A percentile compares a stretch with the other conserved stretches of the same genome.
Conservation (phyloP, 2,888 invertebrate species). For the Clanis bilineata region DNA sequence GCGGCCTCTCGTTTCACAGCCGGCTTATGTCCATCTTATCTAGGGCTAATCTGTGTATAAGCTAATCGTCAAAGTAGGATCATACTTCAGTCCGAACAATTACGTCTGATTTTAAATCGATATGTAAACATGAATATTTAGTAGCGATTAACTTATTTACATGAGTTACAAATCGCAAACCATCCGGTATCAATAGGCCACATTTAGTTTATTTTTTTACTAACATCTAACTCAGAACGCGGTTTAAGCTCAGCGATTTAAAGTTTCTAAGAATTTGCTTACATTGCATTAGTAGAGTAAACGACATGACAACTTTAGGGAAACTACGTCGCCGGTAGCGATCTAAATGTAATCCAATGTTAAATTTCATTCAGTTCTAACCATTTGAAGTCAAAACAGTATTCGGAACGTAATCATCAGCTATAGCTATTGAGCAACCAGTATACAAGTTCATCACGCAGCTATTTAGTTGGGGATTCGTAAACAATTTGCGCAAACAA, state of each 20-base stretch:
- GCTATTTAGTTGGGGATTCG: not conserved
- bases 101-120: no score
- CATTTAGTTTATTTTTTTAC: not conserved
- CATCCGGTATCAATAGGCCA: no score
- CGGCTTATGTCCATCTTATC: no score
- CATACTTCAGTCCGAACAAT: no score
- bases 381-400: not conserved
- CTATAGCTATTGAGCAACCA: no score
- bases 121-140: no score
- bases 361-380: not conserved
- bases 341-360: not conserved
- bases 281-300: not conserved
- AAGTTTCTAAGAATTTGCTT: not conserved
- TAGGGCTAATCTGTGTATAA: no score
- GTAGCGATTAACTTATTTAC: no score
- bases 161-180: no score
- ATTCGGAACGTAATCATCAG: not conserved
- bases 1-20: no score
- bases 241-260: not conserved
- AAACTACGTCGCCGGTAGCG: not conserved
- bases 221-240: not conserved
- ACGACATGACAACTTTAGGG: not conserved
- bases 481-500: slow-evolving; percentile 1
- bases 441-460: not conserved
- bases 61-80: no score